phyloP scores from a whole-genome alignment of 2,113 vertebrate species.

The Puffinus mauretanicus region DNA sequence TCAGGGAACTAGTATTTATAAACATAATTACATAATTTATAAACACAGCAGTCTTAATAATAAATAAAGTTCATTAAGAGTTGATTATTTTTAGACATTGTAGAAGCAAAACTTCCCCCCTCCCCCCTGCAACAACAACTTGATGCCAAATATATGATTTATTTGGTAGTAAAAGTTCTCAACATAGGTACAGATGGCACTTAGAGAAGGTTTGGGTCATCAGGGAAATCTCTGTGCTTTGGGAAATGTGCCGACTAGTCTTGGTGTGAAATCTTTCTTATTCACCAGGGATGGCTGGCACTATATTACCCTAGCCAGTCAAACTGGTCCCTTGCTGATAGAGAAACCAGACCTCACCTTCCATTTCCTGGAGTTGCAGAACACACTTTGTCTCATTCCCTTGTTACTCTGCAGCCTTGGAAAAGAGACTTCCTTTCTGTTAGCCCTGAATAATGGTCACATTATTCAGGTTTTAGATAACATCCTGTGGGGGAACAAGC shows the following conservation, averaged over 20 bases:
- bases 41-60: not conserved
- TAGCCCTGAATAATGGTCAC: not conserved
- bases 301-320: not conserved
- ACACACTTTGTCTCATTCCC: not conserved
- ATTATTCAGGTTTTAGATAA: not conserved
- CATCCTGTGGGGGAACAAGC: not conserved
- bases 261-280: not conserved
- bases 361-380: not conserved
- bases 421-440: not conserved
- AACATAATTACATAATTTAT: not conserved
- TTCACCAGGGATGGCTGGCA: not conserved
- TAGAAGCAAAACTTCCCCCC: not conserved
- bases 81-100: not conserved
- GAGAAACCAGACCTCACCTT: not conserved
- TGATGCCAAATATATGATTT: not conserved
- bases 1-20: not conserved
- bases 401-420: not conserved
- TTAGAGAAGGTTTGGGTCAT: not conserved
- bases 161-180: not conserved
- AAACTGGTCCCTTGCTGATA: not conserved
- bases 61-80: not conserved
- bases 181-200: rapidly evolving
- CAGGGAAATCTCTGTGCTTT: not conserved
- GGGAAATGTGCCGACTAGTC: not conserved
- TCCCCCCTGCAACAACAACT: not conserved